Conservation (phyloP, 1,140 invertebrate genomes). For the Drosophila erecta region DNA sequence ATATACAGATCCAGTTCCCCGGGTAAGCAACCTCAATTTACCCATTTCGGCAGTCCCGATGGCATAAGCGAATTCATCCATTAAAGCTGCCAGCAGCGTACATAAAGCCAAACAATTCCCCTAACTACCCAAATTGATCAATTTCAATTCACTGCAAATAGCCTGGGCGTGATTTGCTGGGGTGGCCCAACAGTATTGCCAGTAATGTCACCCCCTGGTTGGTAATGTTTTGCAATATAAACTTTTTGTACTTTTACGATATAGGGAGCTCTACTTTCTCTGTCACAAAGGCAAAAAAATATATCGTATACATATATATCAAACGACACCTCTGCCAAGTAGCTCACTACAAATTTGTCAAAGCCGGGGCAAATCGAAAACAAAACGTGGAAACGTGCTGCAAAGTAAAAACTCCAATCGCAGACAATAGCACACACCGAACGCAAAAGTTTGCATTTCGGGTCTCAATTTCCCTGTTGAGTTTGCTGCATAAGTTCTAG, state of each 20-base stretch:
- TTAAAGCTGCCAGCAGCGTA: conserved; percentile 66
- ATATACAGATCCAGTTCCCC: conserved; percentile 27
- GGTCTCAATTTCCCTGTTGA: conserved; percentile 25
- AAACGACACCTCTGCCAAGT: conserved; percentile 53
- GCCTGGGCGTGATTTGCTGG: conserved; percentile 75
- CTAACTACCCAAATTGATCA: conserved; percentile 78
- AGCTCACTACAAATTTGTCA: conserved; percentile 59
- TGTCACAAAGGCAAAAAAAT: neutral
- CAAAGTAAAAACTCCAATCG: conserved; percentile 9
- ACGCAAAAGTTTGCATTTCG: conserved; percentile 42
- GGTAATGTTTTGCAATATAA: conserved; percentile 68
- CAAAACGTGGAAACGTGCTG: conserved; percentile 11
- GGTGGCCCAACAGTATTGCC: conserved; percentile 14
- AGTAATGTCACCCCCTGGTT: conserved; percentile 59
- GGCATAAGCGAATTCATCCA: conserved; percentile 70
- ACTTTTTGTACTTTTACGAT: conserved; percentile 65
- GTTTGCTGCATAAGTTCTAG: conserved; percentile 4
- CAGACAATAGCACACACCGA: conserved; percentile 15
- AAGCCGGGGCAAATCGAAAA: conserved; percentile 43
- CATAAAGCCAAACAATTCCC: conserved; percentile 71
- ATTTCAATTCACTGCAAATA: conserved; percentile 81
- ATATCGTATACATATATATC: neutral
- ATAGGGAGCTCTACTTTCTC: neutral
- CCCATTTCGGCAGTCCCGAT: conserved; percentile 47
- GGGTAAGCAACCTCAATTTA: conserved; percentile 51